phyloP scores from a whole-genome alignment of 2,888 invertebrate species.

The Oscheius onirici region DNA sequence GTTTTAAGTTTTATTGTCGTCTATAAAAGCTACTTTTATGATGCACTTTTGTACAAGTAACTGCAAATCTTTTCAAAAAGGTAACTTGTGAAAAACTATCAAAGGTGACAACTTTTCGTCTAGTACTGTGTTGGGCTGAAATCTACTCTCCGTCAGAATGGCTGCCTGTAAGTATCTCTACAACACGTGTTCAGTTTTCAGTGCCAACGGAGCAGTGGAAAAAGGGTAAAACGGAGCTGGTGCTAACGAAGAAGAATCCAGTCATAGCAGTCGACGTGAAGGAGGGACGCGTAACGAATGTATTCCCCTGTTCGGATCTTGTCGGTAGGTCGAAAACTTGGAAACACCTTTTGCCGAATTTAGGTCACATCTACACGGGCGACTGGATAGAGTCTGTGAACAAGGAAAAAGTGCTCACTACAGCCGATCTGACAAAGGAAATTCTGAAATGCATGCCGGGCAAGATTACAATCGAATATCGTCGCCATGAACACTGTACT shows the following conservation, averaged over 20 bases:
- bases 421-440: slow-evolving; percentile 43
- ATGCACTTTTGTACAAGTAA: too few species aligned
- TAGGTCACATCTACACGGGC: slow-evolving; percentile 12
- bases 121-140: too few species aligned
- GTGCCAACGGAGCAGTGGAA: not conserved
- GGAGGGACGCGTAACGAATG: not conserved
- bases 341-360: too few species aligned
- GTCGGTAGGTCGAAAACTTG: not conserved
- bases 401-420: slow-evolving; percentile 40
- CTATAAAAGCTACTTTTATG: slow-evolving; percentile 2
- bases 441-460: slow-evolving; percentile 40
- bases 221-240: slow-evolving; percentile 1
- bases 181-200: not conserved
- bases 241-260: slow-evolving; percentile 5
- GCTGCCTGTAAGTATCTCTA: not conserved
- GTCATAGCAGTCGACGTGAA: not conserved
- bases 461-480: slow-evolving; percentile 47
- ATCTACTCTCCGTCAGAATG: not conserved
- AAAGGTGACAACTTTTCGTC: not conserved
- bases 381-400: slow-evolving; percentile 5
- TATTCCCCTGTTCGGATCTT: slow-evolving; percentile 4
- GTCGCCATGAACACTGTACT: slow-evolving; percentile 56
- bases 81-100: too few species aligned
- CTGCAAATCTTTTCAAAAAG: not conserved
- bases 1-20: not conserved